Evolutionary conservation across 2,113 vertebrate genomes (phyloP).

Genomic region (Pogonocichla stellata): DNA sequence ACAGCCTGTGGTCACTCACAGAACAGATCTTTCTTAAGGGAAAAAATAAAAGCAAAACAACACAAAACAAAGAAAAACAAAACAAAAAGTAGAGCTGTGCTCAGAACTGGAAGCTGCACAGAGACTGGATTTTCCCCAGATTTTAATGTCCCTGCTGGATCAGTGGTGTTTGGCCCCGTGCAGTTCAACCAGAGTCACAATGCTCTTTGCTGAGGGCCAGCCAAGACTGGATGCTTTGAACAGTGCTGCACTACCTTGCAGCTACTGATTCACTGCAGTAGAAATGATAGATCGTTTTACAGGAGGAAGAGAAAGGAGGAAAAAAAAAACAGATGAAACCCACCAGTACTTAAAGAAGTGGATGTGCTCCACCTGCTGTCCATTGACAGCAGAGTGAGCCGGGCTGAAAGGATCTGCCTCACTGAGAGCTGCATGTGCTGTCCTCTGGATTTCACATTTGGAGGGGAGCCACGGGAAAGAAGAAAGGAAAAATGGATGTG

Average conservation of each 20-base stretch:
- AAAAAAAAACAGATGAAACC: neutral
- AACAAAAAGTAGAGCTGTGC: neutral
- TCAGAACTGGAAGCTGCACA: neutral
- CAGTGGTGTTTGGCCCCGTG: neutral
- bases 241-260: constrained; percentile 22
- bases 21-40: neutral
- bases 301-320: neutral
- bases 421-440: neutral
- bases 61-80: neutral
- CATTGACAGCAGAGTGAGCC: neutral
- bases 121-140: neutral
- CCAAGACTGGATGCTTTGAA: constrained; percentile 46
- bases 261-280: constrained; percentile 58
- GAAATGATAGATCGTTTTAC: constrained; percentile 39
- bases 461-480: neutral
- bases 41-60: too few relatives aligned
- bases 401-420: neutral
- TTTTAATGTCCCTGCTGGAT: neutral
- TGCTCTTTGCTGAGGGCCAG: neutral
- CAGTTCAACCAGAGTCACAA: neutral
- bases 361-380: constrained; percentile 72
- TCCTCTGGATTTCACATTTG: neutral
- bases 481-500: neutral
- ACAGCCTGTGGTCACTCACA: rapidly evolving
- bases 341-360: neutral